Evolutionary conservation across 1,140 invertebrate species (phyloP).

Genomic region (Dreissena rostriformis): DNA sequence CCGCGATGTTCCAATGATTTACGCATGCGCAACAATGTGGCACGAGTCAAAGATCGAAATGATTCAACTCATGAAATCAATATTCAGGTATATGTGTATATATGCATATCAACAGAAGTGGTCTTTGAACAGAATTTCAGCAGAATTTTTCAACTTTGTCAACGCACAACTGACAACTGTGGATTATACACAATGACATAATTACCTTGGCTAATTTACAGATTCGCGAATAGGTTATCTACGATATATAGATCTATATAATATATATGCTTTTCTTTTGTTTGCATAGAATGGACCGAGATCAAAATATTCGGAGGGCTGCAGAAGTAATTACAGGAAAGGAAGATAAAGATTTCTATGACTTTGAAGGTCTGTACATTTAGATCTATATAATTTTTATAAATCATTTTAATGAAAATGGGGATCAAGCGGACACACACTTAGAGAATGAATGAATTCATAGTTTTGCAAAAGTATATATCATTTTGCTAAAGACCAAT

Average conservation of each 20-base stretch:
- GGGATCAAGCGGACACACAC: neutral
- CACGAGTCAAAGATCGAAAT: slow-evolving; percentile 97
- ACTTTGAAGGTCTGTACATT: slow-evolving; percentile 93
- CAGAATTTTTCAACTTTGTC: no score
- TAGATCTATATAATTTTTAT: no score
- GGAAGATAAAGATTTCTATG: slow-evolving; percentile 97
- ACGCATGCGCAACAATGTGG: slow-evolving; percentile 98
- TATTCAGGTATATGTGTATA: slow-evolving; percentile 73
- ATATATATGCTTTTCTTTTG: neutral
- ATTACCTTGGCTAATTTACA: neutral
- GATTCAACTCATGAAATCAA: slow-evolving; percentile 84
- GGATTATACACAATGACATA: no score
- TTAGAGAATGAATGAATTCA: neutral
- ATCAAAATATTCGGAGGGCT: slow-evolving; percentile 93
- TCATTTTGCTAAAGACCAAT: neutral
- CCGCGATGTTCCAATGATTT: slow-evolving; percentile 89
- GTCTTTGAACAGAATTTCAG: no score
- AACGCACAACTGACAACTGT: no score
- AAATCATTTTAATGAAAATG: no score
- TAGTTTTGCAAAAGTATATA: neutral
- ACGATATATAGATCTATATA: neutral
- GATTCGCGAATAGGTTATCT: neutral
- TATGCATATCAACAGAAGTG: no score
- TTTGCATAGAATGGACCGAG: slow-evolving; percentile 91
- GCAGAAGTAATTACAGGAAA: slow-evolving; percentile 94